Evolutionary conservation across 2,888 invertebrate genomes (phyloP).

Genomic region (Drosophila paracracens): DNA sequence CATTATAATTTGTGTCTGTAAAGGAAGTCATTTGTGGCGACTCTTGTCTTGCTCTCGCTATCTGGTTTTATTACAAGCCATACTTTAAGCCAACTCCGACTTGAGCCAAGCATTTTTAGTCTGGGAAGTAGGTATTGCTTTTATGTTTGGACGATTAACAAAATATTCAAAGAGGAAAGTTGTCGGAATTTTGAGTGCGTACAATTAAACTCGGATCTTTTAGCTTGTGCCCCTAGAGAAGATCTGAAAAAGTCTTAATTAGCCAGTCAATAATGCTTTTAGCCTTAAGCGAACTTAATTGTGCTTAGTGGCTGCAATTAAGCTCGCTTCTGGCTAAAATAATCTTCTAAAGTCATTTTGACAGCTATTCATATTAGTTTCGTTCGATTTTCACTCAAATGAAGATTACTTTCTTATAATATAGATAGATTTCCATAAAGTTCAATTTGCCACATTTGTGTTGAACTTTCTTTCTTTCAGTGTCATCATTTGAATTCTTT

Average conservation of each 20-base stretch:
- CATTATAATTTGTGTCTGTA: constrained; percentile 77
- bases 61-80: constrained; percentile 13
- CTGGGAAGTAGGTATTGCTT: constrained; percentile 1
- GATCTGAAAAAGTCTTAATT: background rate
- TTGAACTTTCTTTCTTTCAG: background rate
- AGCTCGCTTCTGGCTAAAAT: background rate
- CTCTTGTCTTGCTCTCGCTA: background rate
- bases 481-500: constrained; percentile 14
- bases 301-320: background rate
- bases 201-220: background rate
- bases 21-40: constrained; percentile 76
- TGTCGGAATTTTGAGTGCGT: background rate
- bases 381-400: background rate
- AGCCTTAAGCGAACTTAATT: background rate
- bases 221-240: background rate
- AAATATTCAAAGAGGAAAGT: background rate
- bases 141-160: background rate
- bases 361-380: background rate
- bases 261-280: background rate
- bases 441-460: background rate
- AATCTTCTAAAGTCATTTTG: background rate
- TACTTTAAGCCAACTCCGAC: constrained; percentile 6
- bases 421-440: background rate
- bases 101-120: background rate
- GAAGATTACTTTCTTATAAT: background rate